Conservation (phyloP, 2,888 invertebrate genomes). For the Watsonalla binaria region DNA sequence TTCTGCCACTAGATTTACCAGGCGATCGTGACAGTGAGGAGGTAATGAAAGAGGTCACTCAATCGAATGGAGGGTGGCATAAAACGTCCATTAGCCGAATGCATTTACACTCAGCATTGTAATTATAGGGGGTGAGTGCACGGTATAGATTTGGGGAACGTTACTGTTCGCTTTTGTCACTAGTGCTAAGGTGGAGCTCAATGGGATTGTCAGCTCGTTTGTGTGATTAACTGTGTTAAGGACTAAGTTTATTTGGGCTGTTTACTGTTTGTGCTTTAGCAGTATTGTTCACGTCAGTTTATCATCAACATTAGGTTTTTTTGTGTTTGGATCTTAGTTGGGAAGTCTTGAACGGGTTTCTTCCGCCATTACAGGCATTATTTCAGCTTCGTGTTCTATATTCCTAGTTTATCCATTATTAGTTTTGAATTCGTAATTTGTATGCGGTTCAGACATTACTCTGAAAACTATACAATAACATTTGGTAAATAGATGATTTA, state of each 20-base stretch:
- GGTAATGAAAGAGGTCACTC: slow-evolving; percentile 20
- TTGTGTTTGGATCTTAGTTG: too few species aligned
- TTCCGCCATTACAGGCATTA: too few species aligned
- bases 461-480: too few species aligned
- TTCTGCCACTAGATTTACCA: slow-evolving; percentile 8
- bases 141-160: slow-evolving; percentile 13
- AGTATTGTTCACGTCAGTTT: not conserved
- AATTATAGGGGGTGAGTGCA: slow-evolving; percentile 47
- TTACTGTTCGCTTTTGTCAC: slow-evolving; percentile 17
- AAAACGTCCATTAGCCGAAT: slow-evolving; percentile 54
- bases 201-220: not conserved
- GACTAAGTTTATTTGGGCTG: not conserved
- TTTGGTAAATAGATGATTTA: too few species aligned
- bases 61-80: slow-evolving; percentile 17
- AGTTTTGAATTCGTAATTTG: too few species aligned
- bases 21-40: slow-evolving; percentile 12
- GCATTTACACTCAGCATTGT: slow-evolving; percentile 51
- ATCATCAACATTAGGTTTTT: too few species aligned
- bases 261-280: not conserved
- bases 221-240: not conserved
- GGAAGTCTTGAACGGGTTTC: too few species aligned
- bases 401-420: too few species aligned
- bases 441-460: too few species aligned
- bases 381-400: too few species aligned
- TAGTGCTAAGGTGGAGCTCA: not conserved